These are phyloP conservation scores for Ditylenchus weischeri DNA, from an alignment of 2,888 invertebrate genomes.

Conservation along the genomic window DNA sequence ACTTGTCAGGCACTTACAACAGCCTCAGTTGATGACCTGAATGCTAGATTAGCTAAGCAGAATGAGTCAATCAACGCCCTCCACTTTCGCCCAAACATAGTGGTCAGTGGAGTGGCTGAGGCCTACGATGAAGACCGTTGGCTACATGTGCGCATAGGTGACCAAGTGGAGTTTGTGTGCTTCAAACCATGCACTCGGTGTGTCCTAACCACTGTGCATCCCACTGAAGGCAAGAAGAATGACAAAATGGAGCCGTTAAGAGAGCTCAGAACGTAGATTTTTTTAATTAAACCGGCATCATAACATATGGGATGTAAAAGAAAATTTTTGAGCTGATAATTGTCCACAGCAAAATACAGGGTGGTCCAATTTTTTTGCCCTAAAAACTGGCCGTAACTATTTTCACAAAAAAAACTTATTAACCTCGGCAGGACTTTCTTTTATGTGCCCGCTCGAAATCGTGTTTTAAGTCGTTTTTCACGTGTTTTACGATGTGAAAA, in stretches of 20 bases:
- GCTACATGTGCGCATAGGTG: conserved; percentile 49
- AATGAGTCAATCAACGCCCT: conserved; percentile 24
- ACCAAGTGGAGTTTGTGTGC: conserved; percentile 46
- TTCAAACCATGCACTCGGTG: conserved; percentile 52
- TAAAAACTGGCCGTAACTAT: too few species aligned
- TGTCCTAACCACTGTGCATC: conserved; percentile 36
- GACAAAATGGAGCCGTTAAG: conserved; percentile 36
- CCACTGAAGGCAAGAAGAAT: conserved; percentile 24
- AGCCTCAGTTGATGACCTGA: conserved; percentile 47
- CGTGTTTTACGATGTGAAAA: too few species aligned
- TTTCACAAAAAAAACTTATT: too few species aligned
- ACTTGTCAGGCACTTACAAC: conserved; percentile 47
- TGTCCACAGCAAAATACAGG: too few species aligned
- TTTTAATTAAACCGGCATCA: too few species aligned
- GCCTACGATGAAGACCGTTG: conserved; percentile 54
- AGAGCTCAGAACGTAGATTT: conserved; percentile 25
- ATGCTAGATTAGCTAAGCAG: conserved; percentile 22
- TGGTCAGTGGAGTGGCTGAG: conserved; percentile 38
- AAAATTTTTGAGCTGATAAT: too few species aligned
- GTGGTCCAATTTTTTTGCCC: too few species aligned
- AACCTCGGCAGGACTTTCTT: too few species aligned
- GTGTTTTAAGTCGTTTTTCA: too few species aligned
- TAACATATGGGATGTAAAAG: too few species aligned
- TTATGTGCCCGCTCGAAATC: too few species aligned
- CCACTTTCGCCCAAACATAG: conserved; percentile 53